Conservation (phyloP, 1,140 invertebrate species). For the Dreissena polymorpha region DNA sequence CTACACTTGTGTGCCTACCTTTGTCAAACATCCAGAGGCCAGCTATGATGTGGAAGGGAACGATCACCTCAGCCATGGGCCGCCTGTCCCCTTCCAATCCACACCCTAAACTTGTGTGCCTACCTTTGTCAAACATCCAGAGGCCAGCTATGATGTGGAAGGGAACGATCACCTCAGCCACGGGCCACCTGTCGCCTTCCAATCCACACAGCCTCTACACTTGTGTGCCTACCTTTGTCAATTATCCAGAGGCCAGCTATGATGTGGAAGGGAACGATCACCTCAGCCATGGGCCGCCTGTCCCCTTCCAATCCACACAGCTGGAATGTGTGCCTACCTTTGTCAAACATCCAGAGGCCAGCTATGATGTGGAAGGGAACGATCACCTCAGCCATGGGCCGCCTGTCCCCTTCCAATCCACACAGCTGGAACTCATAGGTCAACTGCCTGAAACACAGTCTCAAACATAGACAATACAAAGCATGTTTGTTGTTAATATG, state of each 20-base stretch:
- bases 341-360: constrained; percentile 32
- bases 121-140: neutral
- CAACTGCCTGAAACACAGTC: constrained; percentile 11
- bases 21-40: neutral
- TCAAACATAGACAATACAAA: neutral
- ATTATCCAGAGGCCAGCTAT: neutral
- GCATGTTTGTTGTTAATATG: neutral
- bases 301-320: no score
- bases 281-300: constrained; percentile 1
- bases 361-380: constrained; percentile 30
- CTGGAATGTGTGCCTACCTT: constrained; percentile 5
- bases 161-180: neutral
- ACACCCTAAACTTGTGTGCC: neutral
- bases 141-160: neutral
- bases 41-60: neutral
- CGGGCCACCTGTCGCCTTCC: no score
- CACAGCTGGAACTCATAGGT: constrained; percentile 48
- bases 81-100: no score
- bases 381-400: constrained; percentile 24
- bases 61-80: neutral
- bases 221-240: neutral
- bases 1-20: neutral
- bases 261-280: neutral
- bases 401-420: neutral
- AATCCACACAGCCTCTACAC: no score